Percentiles rank a stretch among this genome's conserved stretches.
Conservation (phyloP, 2,113 vertebrate species). For the Excalfactoria chinensis region DNA sequence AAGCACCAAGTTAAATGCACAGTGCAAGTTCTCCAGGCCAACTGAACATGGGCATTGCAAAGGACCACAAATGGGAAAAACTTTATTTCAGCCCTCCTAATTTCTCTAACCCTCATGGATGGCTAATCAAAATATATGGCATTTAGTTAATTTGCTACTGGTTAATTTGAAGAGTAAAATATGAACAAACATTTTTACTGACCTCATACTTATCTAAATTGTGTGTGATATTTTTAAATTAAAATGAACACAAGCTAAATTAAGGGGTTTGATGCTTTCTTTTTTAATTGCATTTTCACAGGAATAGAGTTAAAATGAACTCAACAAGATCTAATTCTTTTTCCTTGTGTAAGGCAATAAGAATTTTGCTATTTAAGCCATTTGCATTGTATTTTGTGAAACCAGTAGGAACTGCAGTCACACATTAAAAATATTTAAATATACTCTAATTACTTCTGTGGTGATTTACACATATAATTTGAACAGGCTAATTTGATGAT, state of each 20-base stretch:
- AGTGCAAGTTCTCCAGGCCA: background rate
- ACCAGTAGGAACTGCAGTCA: background rate
- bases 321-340: background rate
- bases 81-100: background rate
- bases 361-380: background rate
- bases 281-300: background rate
- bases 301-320: background rate
- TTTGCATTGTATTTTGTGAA: background rate
- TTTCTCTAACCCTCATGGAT: background rate
- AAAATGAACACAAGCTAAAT: background rate
- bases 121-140: background rate
- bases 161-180: background rate
- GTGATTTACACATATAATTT: background rate
- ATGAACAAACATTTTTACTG: background rate
- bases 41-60: background rate
- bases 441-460: background rate
- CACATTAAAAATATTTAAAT: conserved; percentile 24
- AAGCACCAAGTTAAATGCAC: background rate
- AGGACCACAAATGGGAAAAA: background rate
- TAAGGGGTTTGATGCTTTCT: background rate
- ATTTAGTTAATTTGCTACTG: background rate
- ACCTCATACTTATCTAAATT: background rate
- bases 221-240: background rate
- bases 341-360: background rate
- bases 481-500: conserved; percentile 4